Conservation (phyloP, 2,888 invertebrate species). For the Eristalis pertinax region DNA sequence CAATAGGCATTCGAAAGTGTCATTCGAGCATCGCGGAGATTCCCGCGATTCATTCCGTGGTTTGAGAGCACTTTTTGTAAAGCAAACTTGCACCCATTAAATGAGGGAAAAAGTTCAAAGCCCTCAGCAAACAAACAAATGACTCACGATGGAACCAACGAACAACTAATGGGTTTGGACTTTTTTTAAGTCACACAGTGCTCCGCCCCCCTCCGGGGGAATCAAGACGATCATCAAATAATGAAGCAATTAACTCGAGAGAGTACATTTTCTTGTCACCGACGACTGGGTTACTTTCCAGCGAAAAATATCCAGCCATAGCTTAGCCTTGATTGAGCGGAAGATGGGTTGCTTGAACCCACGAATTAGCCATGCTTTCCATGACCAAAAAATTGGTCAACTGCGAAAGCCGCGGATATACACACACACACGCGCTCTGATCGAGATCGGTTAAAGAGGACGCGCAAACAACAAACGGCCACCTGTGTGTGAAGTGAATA, state of each 20-base stretch:
- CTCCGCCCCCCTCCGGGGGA: background rate
- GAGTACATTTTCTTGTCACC: conserved; percentile 50
- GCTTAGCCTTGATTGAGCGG: conserved; percentile 27
- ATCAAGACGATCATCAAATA: conserved; percentile 20
- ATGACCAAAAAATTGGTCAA: background rate
- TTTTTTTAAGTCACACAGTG: conserved; percentile 4
- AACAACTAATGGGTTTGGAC: conserved; percentile 13
- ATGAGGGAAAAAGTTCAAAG: conserved; percentile 12
- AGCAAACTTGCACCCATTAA: conserved; percentile 4
- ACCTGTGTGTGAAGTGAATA: conserved; percentile 25
- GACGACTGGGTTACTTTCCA: background rate
- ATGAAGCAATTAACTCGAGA: conserved; percentile 44
- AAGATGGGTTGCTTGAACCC: background rate
- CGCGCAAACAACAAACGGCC: conserved; percentile 15
- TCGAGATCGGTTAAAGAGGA: background rate
- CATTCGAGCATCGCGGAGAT: background rate
- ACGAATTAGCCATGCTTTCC: no score
- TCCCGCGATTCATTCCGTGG: background rate
- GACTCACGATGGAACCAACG: conserved; percentile 8
- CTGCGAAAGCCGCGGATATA: background rate
- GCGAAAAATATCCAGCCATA: background rate
- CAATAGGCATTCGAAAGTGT: background rate
- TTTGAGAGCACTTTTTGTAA: background rate
- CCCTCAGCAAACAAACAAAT: conserved; percentile 7
- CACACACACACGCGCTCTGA: background rate